A percentile compares a stretch with the other conserved stretches of the same genome.
Conservation (phyloP, 1,140 invertebrate genomes). For the Mya arenaria region DNA sequence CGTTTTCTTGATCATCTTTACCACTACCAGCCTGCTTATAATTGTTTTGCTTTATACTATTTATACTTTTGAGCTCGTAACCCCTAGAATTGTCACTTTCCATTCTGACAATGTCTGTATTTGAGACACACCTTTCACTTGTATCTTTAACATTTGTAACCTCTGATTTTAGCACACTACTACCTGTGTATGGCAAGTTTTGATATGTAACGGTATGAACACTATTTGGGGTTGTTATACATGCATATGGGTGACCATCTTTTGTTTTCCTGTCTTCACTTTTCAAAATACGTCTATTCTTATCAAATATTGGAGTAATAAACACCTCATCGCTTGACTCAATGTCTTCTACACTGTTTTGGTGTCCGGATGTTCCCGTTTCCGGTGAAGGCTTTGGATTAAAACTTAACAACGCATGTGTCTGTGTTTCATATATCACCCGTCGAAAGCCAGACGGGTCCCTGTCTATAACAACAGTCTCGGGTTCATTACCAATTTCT, state of each 20-base stretch:
- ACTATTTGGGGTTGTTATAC: no score
- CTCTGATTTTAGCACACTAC: no score
- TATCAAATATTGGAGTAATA: neutral
- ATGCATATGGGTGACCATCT: no score
- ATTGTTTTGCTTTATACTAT: neutral
- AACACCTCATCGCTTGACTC: neutral
- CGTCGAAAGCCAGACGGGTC: no score
- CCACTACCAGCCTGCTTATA: no score
- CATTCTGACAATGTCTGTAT: no score
- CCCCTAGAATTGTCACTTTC: no score
- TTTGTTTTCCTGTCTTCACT: no score
- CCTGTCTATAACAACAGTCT: neutral
- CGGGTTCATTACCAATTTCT: neutral
- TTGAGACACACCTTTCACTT: neutral
- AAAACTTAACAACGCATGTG: slow-evolving; percentile 6
- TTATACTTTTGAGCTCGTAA: neutral
- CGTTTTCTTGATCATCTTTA: no score
- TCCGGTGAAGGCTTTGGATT: slow-evolving; percentile 14
- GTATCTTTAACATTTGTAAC: neutral
- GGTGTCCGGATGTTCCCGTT: neutral
- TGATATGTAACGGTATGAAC: no score
- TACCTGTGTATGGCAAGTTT: no score
- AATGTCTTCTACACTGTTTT: neutral
- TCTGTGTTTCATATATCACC: neutral
- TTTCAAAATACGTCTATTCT: no score